Percentiles rank a stretch among this genome's conserved stretches.
phyloP scores from a whole-genome alignment of 2,888 invertebrate species.

The Byasa hedistus region DNA sequence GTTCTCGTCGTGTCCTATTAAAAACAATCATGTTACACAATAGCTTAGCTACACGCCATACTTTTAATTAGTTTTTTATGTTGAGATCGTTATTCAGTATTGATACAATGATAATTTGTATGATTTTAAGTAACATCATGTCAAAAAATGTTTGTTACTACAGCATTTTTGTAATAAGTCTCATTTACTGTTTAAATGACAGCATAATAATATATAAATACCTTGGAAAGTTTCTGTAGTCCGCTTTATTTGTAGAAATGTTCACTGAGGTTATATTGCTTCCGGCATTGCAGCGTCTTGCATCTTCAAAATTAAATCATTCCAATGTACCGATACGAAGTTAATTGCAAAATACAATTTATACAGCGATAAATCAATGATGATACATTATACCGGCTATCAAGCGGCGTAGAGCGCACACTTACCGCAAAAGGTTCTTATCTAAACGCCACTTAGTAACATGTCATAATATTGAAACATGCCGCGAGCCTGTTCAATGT shows the following conservation, averaged over 20 bases:
- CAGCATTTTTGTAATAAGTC: too few relatives aligned
- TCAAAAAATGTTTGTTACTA: too few relatives aligned
- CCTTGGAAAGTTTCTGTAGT: not conserved
- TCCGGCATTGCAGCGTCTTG: slow-evolving; percentile 15
- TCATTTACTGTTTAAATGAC: too few relatives aligned
- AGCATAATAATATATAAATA: not conserved
- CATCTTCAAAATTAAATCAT: slow-evolving; percentile 9
- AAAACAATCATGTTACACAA: too few relatives aligned
- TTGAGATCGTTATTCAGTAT: too few relatives aligned
- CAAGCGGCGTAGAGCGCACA: slow-evolving; percentile 31
- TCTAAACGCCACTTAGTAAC: slow-evolving; percentile 64
- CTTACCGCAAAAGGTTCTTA: slow-evolving; percentile 54
- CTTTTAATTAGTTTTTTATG: too few relatives aligned
- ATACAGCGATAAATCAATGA: slow-evolving; percentile 27
- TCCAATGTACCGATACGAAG: slow-evolving; percentile 8
- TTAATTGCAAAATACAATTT: slow-evolving; percentile 28
- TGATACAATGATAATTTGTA: too few relatives aligned
- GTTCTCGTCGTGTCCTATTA: too few relatives aligned
- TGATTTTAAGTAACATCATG: too few relatives aligned
- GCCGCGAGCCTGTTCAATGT: slow-evolving; percentile 56
- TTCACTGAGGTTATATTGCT: not conserved
- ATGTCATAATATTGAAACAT: slow-evolving; percentile 63
- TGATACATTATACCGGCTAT: slow-evolving; percentile 32
- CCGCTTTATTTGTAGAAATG: not conserved
- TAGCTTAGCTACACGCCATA: too few relatives aligned